Conservation (phyloP, 2,888 invertebrate species). For the Monoplex corrugatus region DNA sequence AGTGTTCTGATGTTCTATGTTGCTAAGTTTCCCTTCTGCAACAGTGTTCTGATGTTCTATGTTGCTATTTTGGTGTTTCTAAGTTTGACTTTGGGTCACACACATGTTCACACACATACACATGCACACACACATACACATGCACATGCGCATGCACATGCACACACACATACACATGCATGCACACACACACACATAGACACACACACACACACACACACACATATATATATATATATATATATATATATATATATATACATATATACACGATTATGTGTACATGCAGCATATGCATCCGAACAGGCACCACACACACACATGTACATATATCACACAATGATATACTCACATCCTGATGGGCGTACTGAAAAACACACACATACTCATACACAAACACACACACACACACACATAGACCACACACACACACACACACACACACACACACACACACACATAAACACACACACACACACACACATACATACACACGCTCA, state of each 20-base stretch:
- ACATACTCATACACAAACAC: not conserved
- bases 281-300: not conserved
- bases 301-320: not conserved
- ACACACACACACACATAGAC: constrained; percentile 1
- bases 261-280: not conserved
- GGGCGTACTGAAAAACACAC: too few relatives aligned
- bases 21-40: too few relatives aligned
- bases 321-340: too few relatives aligned
- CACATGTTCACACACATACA: not conserved
- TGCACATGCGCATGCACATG: not conserved
- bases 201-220: not conserved
- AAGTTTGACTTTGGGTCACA: too few relatives aligned
- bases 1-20: too few relatives aligned
- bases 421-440: constrained; percentile 6
- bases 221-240: constrained; percentile 85
- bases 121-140: not conserved
- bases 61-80: too few relatives aligned
- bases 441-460: constrained; percentile 11
- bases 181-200: not conserved
- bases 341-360: too few relatives aligned
- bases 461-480: not conserved
- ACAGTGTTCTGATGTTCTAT: too few relatives aligned
- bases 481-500: not conserved
- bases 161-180: not conserved
- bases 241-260: constrained; percentile 86